Evolutionary conservation across 2,888 invertebrate species (phyloP).

Genomic region (Abrostola tripartita): DNA sequence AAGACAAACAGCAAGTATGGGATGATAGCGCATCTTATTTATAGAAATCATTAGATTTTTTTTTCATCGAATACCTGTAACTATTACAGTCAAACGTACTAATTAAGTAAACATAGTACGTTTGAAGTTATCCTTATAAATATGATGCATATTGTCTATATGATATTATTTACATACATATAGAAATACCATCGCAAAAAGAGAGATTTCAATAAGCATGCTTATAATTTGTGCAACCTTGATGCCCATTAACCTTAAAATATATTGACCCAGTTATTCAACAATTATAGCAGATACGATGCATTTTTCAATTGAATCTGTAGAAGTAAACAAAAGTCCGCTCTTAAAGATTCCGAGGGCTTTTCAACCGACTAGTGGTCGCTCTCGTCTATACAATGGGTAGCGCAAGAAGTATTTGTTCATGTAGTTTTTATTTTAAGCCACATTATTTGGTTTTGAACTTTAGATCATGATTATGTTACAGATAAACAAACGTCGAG

Average conservation of each 20-base stretch:
- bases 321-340: conserved; percentile 50
- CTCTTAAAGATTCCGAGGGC: conserved; percentile 40
- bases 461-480: conserved; percentile 19
- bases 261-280: conserved; percentile 69
- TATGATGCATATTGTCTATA: too few relatives aligned
- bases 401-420: conserved; percentile 23
- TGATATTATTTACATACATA: not conserved
- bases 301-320: conserved; percentile 71
- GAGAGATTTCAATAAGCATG: conserved; percentile 35
- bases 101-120: too few relatives aligned
- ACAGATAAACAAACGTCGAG: conserved; percentile 36
- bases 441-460: conserved; percentile 19
- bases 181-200: not conserved
- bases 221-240: conserved; percentile 64
- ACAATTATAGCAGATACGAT: conserved; percentile 65
- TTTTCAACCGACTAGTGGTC: conserved; percentile 15
- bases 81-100: too few relatives aligned
- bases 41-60: conserved; percentile 5
- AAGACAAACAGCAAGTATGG: conserved; percentile 11
- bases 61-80: not conserved
- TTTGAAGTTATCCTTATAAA: too few relatives aligned
- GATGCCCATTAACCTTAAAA: conserved; percentile 69
- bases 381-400: conserved; percentile 1
- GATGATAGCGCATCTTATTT: conserved; percentile 4
- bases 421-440: conserved; percentile 19